Base-by-base conservation (phyloP, 92 coral and sea anemone species). In the Diadumene lineata region DNA sequence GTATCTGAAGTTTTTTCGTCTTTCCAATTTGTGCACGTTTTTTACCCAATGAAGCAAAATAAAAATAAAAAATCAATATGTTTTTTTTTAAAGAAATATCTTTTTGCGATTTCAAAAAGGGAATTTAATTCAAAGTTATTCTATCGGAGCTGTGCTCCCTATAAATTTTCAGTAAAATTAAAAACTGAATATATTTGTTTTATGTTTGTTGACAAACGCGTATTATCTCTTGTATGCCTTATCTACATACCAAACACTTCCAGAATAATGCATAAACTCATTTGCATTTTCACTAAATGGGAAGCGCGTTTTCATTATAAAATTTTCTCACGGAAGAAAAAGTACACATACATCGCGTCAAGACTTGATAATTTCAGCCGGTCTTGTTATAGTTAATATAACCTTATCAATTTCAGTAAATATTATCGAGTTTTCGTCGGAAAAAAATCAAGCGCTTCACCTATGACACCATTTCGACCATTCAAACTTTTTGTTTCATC, bases 61-160 rank as follows among this genome's bases (percentile, higher is more conserved):
- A 8, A 17, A 8, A 17, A 9, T 44, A 44, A 8, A 8, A 44
- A 8, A 9, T 44, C 17, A 44, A 8, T 44, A 44, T 44, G 51
- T 17, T 44, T 19, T 32, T 11, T 60, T 60, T 2, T 8, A 60
- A 1, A 26, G 65, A 60, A 60, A 13, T 15, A 60, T n/a, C n/a
- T n/a, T n/a, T n/a, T n/a, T n/a, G n/a, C n/a, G n/a, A 38, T 4
- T 4, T 38, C 13, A 38, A 38, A 38, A 13, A 38, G 48, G 48
- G 48, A 38, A 38, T 38, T 38, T n/a, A n/a, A n/a, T n/a, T 38
- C 13, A 4, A 27, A 16, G 68, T 62, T 6, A 13, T 62, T 23
- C 31, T 28, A 62, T 38, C 43, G 43, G 68, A 62, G 43, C 68
- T 62, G 68, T 26, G 68, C 68, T 62, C 68, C 31, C 68, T n/a